These are phyloP conservation scores for Vireo griseus DNA, from an alignment of 2,797 vertebrate species.

Conservation along the genomic window DNA sequence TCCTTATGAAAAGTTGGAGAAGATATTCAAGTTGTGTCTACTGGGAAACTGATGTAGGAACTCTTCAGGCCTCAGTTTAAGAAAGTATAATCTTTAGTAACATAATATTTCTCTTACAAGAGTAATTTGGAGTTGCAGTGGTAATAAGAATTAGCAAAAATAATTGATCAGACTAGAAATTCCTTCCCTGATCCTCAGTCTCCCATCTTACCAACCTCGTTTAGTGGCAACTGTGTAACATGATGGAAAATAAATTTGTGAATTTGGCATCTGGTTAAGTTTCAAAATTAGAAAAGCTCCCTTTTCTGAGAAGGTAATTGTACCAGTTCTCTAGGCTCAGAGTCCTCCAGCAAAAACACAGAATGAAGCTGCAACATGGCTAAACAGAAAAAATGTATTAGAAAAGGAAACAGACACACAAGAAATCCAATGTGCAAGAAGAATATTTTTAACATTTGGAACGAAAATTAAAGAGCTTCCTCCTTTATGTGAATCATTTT, in stretches of 20 bases:
- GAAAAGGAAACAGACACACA: neutral
- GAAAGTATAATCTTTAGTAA: neutral
- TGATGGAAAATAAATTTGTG: neutral
- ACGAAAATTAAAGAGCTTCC: neutral
- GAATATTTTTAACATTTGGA: neutral
- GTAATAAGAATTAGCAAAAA: neutral
- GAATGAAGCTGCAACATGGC: neutral
- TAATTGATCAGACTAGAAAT: neutral
- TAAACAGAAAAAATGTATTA: neutral
- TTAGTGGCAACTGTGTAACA: neutral
- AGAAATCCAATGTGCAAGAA: neutral
- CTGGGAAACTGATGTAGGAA: neutral
- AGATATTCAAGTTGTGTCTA: neutral
- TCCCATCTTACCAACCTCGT: neutral
- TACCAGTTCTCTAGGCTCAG: neutral
- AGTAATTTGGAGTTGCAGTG: neutral
- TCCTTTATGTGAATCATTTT: neutral
- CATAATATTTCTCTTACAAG: neutral
- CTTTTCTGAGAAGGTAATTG: neutral
- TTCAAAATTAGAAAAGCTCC: neutral
- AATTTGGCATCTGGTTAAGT: neutral
- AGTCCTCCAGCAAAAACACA: neutral
- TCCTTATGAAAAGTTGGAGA: neutral
- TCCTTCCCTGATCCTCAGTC: neutral
- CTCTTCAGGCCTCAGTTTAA: neutral